phyloP scores from a whole-genome alignment of 2,113 vertebrate genomes.

The Tyrannus savana region DNA sequence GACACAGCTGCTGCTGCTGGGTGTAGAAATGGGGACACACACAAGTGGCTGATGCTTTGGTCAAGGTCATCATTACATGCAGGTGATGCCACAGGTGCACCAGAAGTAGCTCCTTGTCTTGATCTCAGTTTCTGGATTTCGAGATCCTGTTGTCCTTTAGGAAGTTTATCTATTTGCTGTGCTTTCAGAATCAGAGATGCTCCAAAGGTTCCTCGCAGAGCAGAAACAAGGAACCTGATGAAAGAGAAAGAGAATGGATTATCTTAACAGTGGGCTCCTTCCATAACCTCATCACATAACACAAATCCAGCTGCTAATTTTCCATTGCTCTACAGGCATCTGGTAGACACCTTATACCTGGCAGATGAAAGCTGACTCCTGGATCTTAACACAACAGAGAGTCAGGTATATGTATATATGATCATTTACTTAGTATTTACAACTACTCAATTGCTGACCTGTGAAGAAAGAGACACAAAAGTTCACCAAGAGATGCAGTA shows the following conservation, averaged over 20 bases:
- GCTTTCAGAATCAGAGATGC: slow-evolving; percentile 78
- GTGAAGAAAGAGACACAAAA: not conserved
- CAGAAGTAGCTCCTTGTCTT: not conserved
- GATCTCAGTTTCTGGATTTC: slow-evolving; percentile 82
- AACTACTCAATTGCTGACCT: not conserved
- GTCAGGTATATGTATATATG: not conserved
- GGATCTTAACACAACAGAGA: not conserved
- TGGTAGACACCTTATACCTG: not conserved
- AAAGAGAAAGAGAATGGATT: not conserved
- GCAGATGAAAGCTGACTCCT: not conserved
- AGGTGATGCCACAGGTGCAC: not conserved
- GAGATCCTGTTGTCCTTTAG: slow-evolving; percentile 66
- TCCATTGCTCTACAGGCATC: not conserved
- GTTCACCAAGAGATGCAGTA: not conserved
- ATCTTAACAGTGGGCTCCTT: not conserved
- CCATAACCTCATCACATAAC: not conserved
- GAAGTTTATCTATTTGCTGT: slow-evolving; percentile 81
- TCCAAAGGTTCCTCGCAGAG: slow-evolving; percentile 81
- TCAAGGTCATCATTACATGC: not conserved
- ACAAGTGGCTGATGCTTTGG: not conserved
- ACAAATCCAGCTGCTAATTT: not conserved
- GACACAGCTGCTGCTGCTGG: not conserved
- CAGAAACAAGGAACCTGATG: slow-evolving; percentile 83
- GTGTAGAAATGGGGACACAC: not conserved
- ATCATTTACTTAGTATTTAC: not conserved